Conservation (phyloP, 1,140 invertebrate species). For the fruit fly (Drosophila melanogaster) region DNA sequence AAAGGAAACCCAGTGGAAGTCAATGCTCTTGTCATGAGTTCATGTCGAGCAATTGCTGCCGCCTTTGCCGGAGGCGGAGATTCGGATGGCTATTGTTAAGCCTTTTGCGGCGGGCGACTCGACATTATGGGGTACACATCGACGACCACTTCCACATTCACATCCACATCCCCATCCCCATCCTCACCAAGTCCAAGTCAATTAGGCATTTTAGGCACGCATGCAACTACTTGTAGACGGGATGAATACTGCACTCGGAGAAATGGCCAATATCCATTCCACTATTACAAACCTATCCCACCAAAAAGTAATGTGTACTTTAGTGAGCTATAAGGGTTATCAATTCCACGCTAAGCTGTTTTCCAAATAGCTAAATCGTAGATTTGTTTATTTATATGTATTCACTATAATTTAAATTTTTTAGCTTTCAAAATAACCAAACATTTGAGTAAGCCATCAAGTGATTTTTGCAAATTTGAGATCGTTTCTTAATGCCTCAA, state of each 20-base stretch:
- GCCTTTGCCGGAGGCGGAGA: slow-evolving; percentile 26
- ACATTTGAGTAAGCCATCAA: too few relatives aligned
- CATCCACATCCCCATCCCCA: neutral
- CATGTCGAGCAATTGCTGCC: slow-evolving; percentile 65
- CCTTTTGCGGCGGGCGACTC: slow-evolving; percentile 59
- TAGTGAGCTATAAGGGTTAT: too few relatives aligned
- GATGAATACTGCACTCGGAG: slow-evolving; percentile 11
- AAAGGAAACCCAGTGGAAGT: slow-evolving; percentile 79
- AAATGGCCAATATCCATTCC: neutral
- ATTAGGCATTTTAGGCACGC: slow-evolving; percentile 78
- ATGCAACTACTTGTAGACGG: slow-evolving; percentile 69
- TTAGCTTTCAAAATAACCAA: too few relatives aligned
- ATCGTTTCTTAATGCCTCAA: too few relatives aligned
- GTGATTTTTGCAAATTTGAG: too few relatives aligned
- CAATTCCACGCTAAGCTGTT: too few relatives aligned
- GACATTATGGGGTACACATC: slow-evolving; percentile 45
- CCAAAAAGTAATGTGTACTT: neutral
- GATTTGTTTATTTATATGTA: too few relatives aligned
- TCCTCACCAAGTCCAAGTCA: slow-evolving; percentile 55
- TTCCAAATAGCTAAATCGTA: too few relatives aligned
- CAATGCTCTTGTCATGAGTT: slow-evolving; percentile 74
- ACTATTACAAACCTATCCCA: neutral
- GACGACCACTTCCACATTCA: slow-evolving; percentile 7
- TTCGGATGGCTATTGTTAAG: slow-evolving; percentile 72
- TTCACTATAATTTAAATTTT: too few relatives aligned